Evolutionary conservation across 2,113 vertebrate species (phyloP), one percentile per base, ranked within the genome.

Genomic region (Guaruba guarouba): DNA sequence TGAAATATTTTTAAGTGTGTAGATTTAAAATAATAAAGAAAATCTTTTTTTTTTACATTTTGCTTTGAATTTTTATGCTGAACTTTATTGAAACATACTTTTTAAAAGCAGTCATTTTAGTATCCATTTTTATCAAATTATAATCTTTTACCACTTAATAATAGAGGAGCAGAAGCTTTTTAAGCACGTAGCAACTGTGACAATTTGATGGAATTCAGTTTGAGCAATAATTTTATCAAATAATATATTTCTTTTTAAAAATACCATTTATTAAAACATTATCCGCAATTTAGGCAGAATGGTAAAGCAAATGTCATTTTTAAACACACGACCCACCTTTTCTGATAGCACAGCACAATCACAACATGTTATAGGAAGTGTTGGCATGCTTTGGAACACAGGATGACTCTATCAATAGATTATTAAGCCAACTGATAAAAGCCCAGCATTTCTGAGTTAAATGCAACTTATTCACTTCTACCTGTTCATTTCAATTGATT

Each of bases 71-170:
- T 98, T 97, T 97, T 97, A 94, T 95, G 82, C 80, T 97, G 93
- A 95, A 97, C 95, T 97, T 97, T 97, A 97, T 95, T 97, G 91
- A 97, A 98, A 83, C 57, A 71, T 83, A 96, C 55, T 92, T 97
- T 94, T 88, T 67, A 43, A 94, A 97, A 89, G 97, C 93, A 96
- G 76, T 97, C 93, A 95, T 96, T 97, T 98, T 95, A 97, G 31
- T 96, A 97, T 96, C 82, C 80, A 90, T 97, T 98, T 98, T 98
- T 98, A 95, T 97, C 96, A 97, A 98, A 97, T 97, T 97, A 98
- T 97, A 97, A 98, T 98, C 93, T 96, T 97, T 98, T 97, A 97
- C 97, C 92, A 97, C 95, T 97, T 98, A 98, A 97, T 97, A 97
- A 97, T 95, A 98, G 95, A 97, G 94, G 59, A 97, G 96, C 88